Conservation (phyloP, 2,113 vertebrate genomes). For the Petaurus breviceps region DNA sequence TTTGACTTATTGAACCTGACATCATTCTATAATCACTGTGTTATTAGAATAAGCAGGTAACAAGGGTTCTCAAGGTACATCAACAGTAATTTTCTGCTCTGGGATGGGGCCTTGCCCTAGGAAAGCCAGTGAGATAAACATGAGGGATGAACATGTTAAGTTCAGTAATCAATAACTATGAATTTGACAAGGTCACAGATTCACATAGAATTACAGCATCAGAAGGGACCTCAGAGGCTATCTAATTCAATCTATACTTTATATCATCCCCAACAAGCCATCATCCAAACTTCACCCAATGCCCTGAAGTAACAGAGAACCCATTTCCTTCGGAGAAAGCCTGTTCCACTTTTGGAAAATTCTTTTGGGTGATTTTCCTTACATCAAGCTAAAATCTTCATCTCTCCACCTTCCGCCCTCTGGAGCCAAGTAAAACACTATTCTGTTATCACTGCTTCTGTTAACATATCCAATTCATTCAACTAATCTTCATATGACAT, state of each 20-base stretch:
- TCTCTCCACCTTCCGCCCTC: not conserved
- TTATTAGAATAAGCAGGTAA: constrained; percentile 3
- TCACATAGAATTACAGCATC: not conserved
- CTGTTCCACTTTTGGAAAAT: not conserved
- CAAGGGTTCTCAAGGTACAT: not conserved
- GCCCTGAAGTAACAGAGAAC: not conserved
- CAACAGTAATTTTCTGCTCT: not conserved
- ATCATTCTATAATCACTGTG: not conserved
- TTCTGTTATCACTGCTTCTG: not conserved
- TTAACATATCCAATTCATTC: not conserved
- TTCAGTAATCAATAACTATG: not conserved
- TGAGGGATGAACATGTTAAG: not conserved
- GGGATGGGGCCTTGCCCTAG: not conserved
- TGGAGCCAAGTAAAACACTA: not conserved
- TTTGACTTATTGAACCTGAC: not conserved
- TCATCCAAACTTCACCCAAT: not conserved
- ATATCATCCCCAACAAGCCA: not conserved
- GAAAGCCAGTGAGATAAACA: not conserved
- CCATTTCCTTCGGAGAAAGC: not conserved
- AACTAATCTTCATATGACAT: not conserved
- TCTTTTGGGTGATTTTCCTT: not conserved
- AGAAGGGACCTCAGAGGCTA: not conserved
- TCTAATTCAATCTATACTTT: not conserved
- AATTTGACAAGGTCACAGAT: not conserved
- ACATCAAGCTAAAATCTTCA: not conserved